Percentiles rank a stretch among this genome's conserved stretches.
These are phyloP conservation scores for Argentina silus DNA, from an alignment of 2,797 vertebrate species.

Conservation along the genomic window DNA sequence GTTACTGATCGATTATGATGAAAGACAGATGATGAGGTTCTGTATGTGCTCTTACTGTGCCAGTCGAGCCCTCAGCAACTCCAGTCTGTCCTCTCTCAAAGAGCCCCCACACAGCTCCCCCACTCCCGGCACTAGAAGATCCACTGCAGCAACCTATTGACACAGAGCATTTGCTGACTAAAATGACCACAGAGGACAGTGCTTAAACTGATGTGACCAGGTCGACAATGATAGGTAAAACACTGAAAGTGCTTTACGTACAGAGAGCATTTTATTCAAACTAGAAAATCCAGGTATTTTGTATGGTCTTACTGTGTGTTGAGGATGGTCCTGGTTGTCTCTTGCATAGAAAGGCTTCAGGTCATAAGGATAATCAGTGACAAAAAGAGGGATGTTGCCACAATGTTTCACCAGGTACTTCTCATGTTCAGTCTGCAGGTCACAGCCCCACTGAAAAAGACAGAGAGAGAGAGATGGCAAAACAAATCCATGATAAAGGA, in stretches of 20 bases:
- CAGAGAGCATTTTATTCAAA: neutral
- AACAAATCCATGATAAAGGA: neutral
- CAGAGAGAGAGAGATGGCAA: neutral
- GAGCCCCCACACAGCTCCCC: slow-evolving; percentile 96
- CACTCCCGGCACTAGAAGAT: slow-evolving; percentile 92
- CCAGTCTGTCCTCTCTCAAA: slow-evolving; percentile 90
- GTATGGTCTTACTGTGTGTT: slow-evolving; percentile 82
- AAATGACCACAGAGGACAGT: neutral
- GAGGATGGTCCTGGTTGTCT: slow-evolving; percentile 87
- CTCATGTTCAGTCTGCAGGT: slow-evolving; percentile 94
- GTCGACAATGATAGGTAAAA: neutral
- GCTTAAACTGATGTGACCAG: neutral
- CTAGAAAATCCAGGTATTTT: too few species aligned
- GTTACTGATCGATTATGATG: too few species aligned
- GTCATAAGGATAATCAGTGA: slow-evolving; percentile 89
- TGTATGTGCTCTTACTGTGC: slow-evolving; percentile 75
- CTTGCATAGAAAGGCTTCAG: slow-evolving; percentile 97
- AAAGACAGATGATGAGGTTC: too few species aligned
- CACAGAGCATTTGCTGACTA: slow-evolving; percentile 17
- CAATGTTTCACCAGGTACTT: slow-evolving; percentile 93
- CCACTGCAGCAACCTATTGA: slow-evolving; percentile 91
- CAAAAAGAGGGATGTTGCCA: slow-evolving; percentile 88
- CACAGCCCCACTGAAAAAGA: slow-evolving; percentile 88
- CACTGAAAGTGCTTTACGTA: neutral
- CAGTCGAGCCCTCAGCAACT: slow-evolving; percentile 82